Evolutionary conservation across 2,888 invertebrate species (phyloP), one percentile per base, ranked within the genome.

Genomic region (Rhogogaster chlorosoma): DNA sequence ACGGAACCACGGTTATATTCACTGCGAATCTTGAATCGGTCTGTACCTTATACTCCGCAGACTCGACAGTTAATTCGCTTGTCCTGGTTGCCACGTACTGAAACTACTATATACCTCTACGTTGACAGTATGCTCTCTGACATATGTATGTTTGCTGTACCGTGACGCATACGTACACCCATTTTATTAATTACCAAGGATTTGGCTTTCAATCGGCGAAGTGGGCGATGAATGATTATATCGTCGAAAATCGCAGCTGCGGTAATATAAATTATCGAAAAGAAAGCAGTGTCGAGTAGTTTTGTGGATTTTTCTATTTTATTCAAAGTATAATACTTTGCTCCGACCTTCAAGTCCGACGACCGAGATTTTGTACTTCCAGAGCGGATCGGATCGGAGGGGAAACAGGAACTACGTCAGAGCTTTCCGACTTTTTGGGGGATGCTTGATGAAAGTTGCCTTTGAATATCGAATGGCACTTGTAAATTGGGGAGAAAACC

Each of bases 51-150:
- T 38, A 61, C 67, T 67, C 67, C 26, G 32, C 26, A 67, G 32
- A 67, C 67, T 67, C 32, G 32, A 67, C 67, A 67, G 67, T 67
- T 67, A 29, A 67, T 67, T 67, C 67, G 67, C 67, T 67, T 32
- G 32, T 32, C 67, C 29, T 32, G 32, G 53, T n/a, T 53, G 53
- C 53, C 26, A 67, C 32, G 67, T 67, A 12, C 67, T 18, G 32
- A 7, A 32, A 67, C 29, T 29, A 64, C 26, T 22, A 57, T 61
- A 61, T 61, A 67, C 67, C 32, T 32, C 18, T 6, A 67, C 67
- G 67, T 67, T 67, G 67, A 67, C 67, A 32, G 29, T 32, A 32
- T 15, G 29, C 67, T 18, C 67, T 67, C 6, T 67, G 61, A 61
- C 26, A 26, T 32, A 67, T 67, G 12, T 67, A 32, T 67, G 6